A percentile compares a stretch with the other conserved stretches of the same genome.
Conservation (phyloP, 2,797 vertebrate species). For the Sphenopsis melanotis region DNA sequence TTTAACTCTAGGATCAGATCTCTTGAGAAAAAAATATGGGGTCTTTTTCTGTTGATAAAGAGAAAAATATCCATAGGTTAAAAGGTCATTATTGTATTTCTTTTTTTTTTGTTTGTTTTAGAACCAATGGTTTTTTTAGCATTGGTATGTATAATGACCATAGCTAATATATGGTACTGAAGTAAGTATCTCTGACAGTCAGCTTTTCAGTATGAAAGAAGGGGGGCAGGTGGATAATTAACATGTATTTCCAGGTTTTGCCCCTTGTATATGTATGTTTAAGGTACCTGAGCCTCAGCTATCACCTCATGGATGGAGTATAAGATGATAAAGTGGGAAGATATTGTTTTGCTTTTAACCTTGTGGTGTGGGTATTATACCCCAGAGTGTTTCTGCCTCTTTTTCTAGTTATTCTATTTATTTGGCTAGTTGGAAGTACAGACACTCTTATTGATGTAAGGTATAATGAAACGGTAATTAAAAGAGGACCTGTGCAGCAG, state of each 20-base stretch:
- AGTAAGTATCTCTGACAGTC: not conserved
- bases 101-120: not conserved
- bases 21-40: not conserved
- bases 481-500: not conserved
- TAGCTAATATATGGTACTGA: conserved; percentile 13
- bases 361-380: not conserved
- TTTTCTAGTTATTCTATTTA: not conserved
- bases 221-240: not conserved
- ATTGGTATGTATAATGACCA: not conserved
- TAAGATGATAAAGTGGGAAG: not conserved
- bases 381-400: not conserved
- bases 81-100: not conserved
- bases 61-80: not conserved
- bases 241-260: not conserved
- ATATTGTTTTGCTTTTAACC: not conserved
- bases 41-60: not conserved
- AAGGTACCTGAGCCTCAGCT: not conserved
- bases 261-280: not conserved
- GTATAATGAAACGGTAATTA: not conserved
- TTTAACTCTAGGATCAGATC: not conserved
- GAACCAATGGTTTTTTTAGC: not conserved
- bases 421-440: not conserved
- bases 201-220: not conserved
- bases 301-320: not conserved
- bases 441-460: not conserved